Evolutionary conservation across 2,113 vertebrate species (phyloP), one percentile per base, ranked within the genome.

Genomic region (Glaucidium brasilianum): DNA sequence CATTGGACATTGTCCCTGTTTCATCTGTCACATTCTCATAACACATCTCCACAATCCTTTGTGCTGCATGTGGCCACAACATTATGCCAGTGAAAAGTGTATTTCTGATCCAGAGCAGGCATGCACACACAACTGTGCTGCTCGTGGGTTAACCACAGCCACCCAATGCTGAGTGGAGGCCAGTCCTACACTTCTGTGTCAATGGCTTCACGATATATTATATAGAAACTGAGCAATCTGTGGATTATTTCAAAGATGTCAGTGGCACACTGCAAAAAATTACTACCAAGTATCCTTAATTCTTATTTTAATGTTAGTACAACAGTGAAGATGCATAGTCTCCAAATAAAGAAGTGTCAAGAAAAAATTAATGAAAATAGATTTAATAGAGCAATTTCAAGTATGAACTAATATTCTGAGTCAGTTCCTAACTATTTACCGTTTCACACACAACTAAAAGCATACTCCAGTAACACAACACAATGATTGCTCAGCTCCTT

Each of bases 1-100:
- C 52, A 37, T 0, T 15, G 52, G 2, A n/a, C 15, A 4, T 4
- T 2, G 1, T 20, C 52, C 30, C 62, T 3, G 0, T 18, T 75
- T 79, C 34, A 37, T 68, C 59, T 64, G 32, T 13, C 63, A n/a
- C 49, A 21, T 30, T 45, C 53, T 58, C 55, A 18, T 0, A 0
- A 66, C 39, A 26, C 50, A 18, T 11, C n/a, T 55, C 69, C 49
- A 35, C 41, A 55, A 17, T 13, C 30, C 6, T 6, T 73, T 55
- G 12, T 1, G 30, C 41, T 32, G 82, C 30, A 15, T 0, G 1
- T 35, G 45, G 32, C 27, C 43, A 55, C n/a, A 5, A 10, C 78
- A 60, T 12, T 35, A 16, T 0, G 1, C 17, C 27, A 47, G 12
- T 32, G 35, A 29, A 14, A 45, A 74, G 27, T 14, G 11, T 7